These are phyloP conservation scores for Bradypodion pumilum DNA, from an alignment of 2,797 vertebrate genomes.

Conservation along the genomic window DNA sequence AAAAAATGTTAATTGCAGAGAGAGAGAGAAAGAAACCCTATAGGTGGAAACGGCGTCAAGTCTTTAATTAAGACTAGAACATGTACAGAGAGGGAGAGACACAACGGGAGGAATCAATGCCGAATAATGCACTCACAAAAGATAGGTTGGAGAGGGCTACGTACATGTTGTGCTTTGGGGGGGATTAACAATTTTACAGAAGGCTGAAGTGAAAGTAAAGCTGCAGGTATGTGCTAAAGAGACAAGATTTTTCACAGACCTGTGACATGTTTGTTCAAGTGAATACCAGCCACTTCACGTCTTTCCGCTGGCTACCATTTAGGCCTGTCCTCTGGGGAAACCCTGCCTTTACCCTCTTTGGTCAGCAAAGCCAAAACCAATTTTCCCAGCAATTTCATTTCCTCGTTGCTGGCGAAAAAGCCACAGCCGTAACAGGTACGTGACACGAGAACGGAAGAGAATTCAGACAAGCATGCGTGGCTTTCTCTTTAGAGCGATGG, in stretches of 20 bases:
- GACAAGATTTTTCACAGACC: not conserved
- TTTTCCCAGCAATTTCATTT: not conserved
- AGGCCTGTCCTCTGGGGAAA: no score
- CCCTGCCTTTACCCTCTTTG: no score
- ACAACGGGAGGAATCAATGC: constrained; percentile 62
- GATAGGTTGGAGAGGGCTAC: not conserved
- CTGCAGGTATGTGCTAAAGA: not conserved
- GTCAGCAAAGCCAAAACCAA: not conserved
- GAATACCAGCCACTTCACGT: not conserved
- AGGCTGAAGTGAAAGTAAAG: not conserved
- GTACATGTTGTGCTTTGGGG: not conserved
- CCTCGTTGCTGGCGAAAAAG: not conserved
- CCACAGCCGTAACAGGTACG: no score
- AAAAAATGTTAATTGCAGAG: constrained; percentile 76
- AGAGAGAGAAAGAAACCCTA: constrained; percentile 73
- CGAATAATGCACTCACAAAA: constrained; percentile 55
- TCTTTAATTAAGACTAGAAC: constrained; percentile 77
- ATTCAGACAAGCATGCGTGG: not conserved
- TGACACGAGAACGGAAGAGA: not conserved
- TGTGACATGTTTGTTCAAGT: not conserved
- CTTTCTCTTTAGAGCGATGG: not conserved
- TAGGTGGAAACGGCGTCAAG: constrained; percentile 71
- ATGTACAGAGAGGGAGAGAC: constrained; percentile 1
- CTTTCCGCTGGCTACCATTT: not conserved
- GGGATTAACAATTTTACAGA: not conserved